Evolutionary conservation across 1,140 invertebrate species (phyloP).

Genomic region (Drosophila nannoptera): DNA sequence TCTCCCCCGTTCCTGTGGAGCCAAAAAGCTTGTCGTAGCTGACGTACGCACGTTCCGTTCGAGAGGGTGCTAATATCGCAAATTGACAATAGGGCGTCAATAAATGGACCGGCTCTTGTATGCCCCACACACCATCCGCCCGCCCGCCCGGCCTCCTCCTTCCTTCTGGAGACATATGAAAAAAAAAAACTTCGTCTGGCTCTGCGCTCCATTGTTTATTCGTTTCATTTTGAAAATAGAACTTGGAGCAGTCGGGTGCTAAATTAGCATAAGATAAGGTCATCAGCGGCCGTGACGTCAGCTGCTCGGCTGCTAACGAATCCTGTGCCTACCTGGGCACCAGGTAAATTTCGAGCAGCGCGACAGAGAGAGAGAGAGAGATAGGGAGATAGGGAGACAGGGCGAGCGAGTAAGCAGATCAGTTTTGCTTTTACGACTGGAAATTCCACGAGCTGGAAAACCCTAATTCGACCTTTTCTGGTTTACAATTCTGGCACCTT

Average conservation of each 20-base stretch:
- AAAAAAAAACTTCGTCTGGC: neutral
- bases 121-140: neutral
- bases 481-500: conserved; percentile 39
- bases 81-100: conserved; percentile 66
- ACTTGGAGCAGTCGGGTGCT: conserved; percentile 33
- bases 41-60: conserved; percentile 55
- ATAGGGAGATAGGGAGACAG: neutral
- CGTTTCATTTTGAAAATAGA: conserved; percentile 54
- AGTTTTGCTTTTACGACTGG: conserved; percentile 28
- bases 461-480: neutral
- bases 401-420: conserved; percentile 1
- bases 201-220: conserved; percentile 33
- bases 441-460: conserved; percentile 19
- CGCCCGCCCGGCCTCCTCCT: neutral
- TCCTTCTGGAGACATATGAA: too few species aligned
- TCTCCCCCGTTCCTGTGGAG: neutral
- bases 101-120: conserved; percentile 52
- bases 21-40: conserved; percentile 36
- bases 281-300: conserved; percentile 45
- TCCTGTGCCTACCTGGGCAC: conserved; percentile 49
- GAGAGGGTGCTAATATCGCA: conserved; percentile 57
- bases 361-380: neutral
- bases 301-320: conserved; percentile 2
- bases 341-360: conserved; percentile 51
- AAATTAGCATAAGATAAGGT: conserved; percentile 68